These are phyloP conservation scores for Siniperca undulata DNA, from an alignment of 2,797 vertebrate genomes.

Conservation along the genomic window DNA sequence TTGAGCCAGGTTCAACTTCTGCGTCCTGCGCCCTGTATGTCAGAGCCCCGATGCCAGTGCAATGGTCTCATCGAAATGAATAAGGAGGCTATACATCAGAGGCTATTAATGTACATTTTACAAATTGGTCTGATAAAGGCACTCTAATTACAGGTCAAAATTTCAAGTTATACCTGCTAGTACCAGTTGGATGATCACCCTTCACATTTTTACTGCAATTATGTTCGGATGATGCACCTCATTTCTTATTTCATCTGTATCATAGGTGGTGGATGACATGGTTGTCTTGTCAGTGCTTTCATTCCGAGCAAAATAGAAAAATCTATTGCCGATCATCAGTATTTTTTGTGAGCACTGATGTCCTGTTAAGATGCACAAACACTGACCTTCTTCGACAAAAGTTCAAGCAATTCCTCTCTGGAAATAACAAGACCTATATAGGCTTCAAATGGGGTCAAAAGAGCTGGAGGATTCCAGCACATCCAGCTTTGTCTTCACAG, in stretches of 20 bases:
- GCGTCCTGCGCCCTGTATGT: not conserved
- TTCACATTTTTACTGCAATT: not conserved
- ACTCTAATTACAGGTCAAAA: not conserved
- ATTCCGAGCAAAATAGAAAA: conserved; percentile 15
- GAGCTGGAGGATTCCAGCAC: conserved; percentile 47
- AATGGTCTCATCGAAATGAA: not conserved
- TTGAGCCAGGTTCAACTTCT: not conserved
- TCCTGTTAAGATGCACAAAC: conserved; percentile 42
- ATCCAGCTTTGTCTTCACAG: conserved; percentile 58
- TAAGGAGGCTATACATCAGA: not conserved
- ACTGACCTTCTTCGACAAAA: conserved; percentile 43
- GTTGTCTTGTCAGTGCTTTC: not conserved
- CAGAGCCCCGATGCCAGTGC: not conserved
- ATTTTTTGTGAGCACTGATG: conserved; percentile 13
- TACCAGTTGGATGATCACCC: not conserved
- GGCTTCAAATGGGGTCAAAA: conserved; percentile 59
- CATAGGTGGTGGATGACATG: not conserved
- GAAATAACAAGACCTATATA: conserved; percentile 49
- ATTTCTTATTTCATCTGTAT: not conserved
- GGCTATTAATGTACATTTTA: not conserved
- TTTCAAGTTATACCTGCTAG: no score
- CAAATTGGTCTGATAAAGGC: not conserved
- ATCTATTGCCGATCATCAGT: not conserved
- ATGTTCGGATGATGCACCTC: not conserved
- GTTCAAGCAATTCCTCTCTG: conserved; percentile 50